Evolutionary conservation across 2,888 invertebrate species (phyloP).

Genomic region (Mythimna impura): DNA sequence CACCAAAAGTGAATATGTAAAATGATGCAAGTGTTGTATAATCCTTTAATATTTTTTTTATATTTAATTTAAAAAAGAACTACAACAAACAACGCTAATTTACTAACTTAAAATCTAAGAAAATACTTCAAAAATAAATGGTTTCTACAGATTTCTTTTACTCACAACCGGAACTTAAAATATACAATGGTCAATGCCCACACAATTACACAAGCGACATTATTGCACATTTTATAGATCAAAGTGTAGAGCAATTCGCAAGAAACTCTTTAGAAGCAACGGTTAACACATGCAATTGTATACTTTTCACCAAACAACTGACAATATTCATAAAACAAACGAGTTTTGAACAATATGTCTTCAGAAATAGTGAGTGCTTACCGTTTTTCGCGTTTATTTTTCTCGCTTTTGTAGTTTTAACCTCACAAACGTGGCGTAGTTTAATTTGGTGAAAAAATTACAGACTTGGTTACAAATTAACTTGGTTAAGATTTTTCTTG

Average conservation of each 20-base stretch:
- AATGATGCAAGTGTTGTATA: too few relatives aligned
- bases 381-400: constrained; percentile 46
- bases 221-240: constrained; percentile 44
- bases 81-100: too few relatives aligned
- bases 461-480: background rate
- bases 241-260: constrained; percentile 50
- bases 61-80: too few relatives aligned
- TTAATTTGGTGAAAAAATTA: background rate
- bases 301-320: constrained; percentile 38
- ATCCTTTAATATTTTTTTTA: too few relatives aligned
- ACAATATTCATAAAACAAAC: constrained; percentile 54
- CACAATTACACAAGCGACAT: constrained; percentile 2
- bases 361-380: constrained; percentile 44
- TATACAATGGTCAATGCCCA: constrained; percentile 22
- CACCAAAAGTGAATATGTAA: too few relatives aligned
- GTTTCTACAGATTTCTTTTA: background rate
- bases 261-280: constrained; percentile 48
- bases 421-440: background rate
- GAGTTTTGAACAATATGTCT: constrained; percentile 43
- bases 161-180: background rate
- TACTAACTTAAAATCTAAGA: too few relatives aligned
- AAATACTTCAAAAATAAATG: background rate
- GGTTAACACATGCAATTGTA: constrained; percentile 32
- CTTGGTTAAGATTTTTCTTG: background rate
- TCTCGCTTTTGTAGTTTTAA: constrained; percentile 26